These are phyloP conservation scores for Tetranychus cinnabarinus DNA, from an alignment of 1,140 invertebrate species.

Conservation along the genomic window DNA sequence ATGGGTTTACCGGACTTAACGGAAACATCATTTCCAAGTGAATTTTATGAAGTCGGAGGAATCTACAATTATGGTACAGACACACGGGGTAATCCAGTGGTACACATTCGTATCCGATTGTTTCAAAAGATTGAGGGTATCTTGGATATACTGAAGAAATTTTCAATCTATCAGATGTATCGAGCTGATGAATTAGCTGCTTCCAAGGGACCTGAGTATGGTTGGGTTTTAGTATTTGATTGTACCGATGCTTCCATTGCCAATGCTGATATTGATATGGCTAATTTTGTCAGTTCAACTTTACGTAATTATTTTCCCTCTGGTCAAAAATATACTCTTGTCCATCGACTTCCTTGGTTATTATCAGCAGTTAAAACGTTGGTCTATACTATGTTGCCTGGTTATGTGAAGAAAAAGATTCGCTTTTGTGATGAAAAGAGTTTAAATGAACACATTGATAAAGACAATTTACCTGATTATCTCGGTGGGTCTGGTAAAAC, in stretches of 20 bases:
- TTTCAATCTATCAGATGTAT: not conserved
- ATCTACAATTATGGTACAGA: not conserved
- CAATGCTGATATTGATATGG: conserved; percentile 5
- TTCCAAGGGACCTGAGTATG: not conserved
- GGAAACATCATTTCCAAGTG: not conserved
- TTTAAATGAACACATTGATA: conserved; percentile 1
- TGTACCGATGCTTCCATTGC: conserved; percentile 1
- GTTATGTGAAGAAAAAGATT: not conserved
- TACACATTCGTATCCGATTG: conserved; percentile 2
- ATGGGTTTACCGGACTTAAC: not conserved
- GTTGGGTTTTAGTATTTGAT: conserved; percentile 3
- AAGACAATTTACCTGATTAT: conserved; percentile 3
- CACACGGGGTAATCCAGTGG: not conserved
- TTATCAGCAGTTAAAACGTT: not conserved
- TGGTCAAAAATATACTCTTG: conserved; percentile 1
- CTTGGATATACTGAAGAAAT: not conserved
- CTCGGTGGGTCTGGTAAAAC: not conserved
- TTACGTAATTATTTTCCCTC: conserved; percentile 4
- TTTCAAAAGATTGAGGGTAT: not conserved
- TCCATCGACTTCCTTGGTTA: conserved; percentile 3
- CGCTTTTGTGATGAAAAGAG: not conserved
- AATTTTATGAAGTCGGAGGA: conserved; percentile 1
- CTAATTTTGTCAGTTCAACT: not conserved
- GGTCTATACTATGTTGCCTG: not conserved
- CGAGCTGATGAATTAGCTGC: not conserved